phyloP scores from a whole-genome alignment of 1,140 invertebrate species.

The Phymorhynchus buccinoides region DNA sequence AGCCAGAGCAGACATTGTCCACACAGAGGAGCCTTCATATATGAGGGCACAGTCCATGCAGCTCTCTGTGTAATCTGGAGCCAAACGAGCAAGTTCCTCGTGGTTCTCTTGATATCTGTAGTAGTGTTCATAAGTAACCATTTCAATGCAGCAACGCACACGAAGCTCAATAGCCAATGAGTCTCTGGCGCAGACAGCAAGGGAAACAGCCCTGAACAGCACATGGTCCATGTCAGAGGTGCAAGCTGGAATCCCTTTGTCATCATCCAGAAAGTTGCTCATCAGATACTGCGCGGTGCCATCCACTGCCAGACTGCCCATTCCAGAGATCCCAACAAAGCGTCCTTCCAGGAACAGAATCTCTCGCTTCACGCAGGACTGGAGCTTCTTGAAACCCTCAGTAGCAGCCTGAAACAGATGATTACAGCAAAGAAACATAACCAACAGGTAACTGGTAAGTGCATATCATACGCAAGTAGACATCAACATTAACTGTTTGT shows the following conservation, averaged over 20 bases:
- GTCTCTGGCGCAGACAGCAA: conserved; percentile 42
- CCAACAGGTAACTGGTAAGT: too few relatives aligned
- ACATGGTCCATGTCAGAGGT: conserved; percentile 41
- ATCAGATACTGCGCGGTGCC: background rate
- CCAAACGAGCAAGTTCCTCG: background rate
- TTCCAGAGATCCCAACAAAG: conserved; percentile 12
- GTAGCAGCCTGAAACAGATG: conserved; percentile 25
- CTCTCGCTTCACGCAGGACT: conserved; percentile 29
- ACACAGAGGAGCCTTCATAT: conserved; percentile 22
- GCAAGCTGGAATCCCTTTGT: conserved; percentile 23
- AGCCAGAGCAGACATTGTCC: conserved; percentile 27
- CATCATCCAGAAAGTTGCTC: background rate
- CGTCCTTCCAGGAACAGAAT: conserved; percentile 23
- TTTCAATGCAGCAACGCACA: conserved; percentile 47
- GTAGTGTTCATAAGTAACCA: conserved; percentile 24
- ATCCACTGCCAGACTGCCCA: conserved; percentile 35
- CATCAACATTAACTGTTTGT: too few relatives aligned
- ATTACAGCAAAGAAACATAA: too few relatives aligned
- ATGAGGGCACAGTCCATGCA: conserved; percentile 31
- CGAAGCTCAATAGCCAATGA: conserved; percentile 33
- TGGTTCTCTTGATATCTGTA: conserved; percentile 31
- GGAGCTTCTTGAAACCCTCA: conserved; percentile 4
- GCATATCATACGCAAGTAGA: too few relatives aligned
- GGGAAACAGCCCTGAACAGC: conserved; percentile 45
- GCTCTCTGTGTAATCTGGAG: conserved; percentile 31